A percentile compares a stretch with the other conserved stretches of the same genome.
phyloP scores from a whole-genome alignment of 2,888 invertebrate genomes.

The Agriotes lineatus region DNA sequence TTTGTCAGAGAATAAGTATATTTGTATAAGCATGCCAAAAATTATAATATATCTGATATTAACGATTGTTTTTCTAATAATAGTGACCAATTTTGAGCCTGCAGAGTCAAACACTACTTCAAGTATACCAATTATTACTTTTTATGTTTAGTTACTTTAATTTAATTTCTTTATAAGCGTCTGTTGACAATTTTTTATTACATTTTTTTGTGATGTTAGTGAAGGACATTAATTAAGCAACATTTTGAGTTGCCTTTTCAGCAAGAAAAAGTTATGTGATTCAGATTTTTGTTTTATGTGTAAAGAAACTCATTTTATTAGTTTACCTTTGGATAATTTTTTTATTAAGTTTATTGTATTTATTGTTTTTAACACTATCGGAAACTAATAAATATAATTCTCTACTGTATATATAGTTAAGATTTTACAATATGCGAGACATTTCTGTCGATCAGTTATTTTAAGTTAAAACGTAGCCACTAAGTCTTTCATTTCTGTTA shows the following conservation, averaged over 20 bases:
- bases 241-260: background rate
- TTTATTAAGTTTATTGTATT: background rate
- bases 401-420: conserved; percentile 3
- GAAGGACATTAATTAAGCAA: background rate
- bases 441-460: background rate
- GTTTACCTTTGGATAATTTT: background rate
- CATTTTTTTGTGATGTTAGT: no score
- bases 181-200: no score
- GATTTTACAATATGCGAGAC: background rate
- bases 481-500: conserved; percentile 17
- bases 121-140: no score
- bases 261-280: background rate
- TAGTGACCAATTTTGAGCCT: no score
- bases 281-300: background rate
- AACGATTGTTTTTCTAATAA: background rate
- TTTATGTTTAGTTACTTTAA: no score
- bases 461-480: conserved; percentile 12
- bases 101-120: no score
- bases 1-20: background rate
- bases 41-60: background rate
- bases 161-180: no score
- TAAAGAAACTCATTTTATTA: background rate
- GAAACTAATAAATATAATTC: background rate
- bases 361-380: background rate
- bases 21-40: conserved; percentile 9